phyloP scores from a whole-genome alignment of 2,888 invertebrate species.

The Lasius platythorax region DNA sequence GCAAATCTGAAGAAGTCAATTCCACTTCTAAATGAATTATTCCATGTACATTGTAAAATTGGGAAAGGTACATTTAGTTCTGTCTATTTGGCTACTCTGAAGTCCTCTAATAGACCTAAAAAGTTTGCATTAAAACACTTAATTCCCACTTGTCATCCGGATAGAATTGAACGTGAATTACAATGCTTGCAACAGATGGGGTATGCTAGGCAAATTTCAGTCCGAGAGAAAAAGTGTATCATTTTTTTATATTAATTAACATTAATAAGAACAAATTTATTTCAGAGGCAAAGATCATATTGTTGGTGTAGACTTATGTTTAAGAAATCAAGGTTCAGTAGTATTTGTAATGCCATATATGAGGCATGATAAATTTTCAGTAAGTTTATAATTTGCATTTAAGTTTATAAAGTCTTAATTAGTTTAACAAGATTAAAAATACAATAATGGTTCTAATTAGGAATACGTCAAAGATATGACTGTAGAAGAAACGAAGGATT shows the following conservation, averaged over 20 bases:
- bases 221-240: background rate
- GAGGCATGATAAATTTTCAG: slow-evolving; percentile 92
- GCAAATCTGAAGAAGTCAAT: slow-evolving; percentile 86
- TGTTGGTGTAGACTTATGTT: slow-evolving; percentile 92
- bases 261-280: slow-evolving; percentile 71
- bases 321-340: slow-evolving; percentile 92
- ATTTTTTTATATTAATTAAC: slow-evolving; percentile 19
- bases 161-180: slow-evolving; percentile 93
- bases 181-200: slow-evolving; percentile 93
- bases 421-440: background rate
- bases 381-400: slow-evolving; percentile 84
- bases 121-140: slow-evolving; percentile 95
- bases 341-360: slow-evolving; percentile 97
- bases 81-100: slow-evolving; percentile 92
- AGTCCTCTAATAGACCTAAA: slow-evolving; percentile 86
- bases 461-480: slow-evolving; percentile 92
- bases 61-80: slow-evolving; percentile 96
- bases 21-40: slow-evolving; percentile 89
- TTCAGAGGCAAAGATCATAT: slow-evolving; percentile 93
- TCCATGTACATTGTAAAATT: slow-evolving; percentile 90
- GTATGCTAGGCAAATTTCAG: slow-evolving; percentile 84
- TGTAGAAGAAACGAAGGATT: slow-evolving; percentile 90
- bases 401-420: slow-evolving; percentile 63
- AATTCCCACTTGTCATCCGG: slow-evolving; percentile 94
- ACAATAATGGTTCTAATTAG: slow-evolving; percentile 85